A percentile compares a stretch with the other conserved stretches of the same genome.
phyloP scores from a whole-genome alignment of 2,797 vertebrate genomes.

The Gorsachius magnificus region DNA sequence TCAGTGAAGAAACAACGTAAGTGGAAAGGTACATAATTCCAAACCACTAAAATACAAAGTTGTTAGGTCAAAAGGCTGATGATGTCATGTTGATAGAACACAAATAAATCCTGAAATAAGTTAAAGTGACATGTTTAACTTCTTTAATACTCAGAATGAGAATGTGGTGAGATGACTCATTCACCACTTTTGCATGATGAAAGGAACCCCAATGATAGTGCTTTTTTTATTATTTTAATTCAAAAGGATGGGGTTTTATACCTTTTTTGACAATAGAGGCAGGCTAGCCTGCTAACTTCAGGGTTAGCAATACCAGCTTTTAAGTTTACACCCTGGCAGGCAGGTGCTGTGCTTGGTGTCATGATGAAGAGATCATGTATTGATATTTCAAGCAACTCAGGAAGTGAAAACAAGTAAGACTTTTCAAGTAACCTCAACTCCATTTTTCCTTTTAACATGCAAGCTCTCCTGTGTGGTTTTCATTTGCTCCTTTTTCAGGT shows the following conservation, averaged over 20 bases:
- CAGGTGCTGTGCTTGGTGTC: background rate
- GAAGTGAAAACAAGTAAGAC: conserved; percentile 4
- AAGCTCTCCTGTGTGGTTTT: conserved; percentile 17
- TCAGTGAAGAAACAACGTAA: background rate
- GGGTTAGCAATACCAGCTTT: background rate
- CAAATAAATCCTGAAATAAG: background rate
- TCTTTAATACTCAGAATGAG: background rate
- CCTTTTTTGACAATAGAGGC: background rate
- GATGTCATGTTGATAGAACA: background rate
- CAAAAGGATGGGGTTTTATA: background rate
- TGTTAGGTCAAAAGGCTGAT: background rate
- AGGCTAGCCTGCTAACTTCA: background rate
- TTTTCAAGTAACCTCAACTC: background rate
- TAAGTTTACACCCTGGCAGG: background rate
- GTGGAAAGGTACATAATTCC: background rate
- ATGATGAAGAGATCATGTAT: background rate
- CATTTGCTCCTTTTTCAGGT: conserved; percentile 37
- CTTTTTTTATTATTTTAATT: background rate
- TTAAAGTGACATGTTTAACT: background rate
- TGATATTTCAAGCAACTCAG: background rate
- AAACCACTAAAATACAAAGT: background rate
- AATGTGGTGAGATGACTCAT: background rate
- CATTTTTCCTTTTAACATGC: background rate
- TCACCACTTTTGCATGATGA: background rate
- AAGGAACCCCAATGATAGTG: background rate